Evolutionary conservation across 2,797 vertebrate genomes (phyloP), one percentile per base, ranked within the genome.

Genomic region (Poliocrania exsul): DNA sequence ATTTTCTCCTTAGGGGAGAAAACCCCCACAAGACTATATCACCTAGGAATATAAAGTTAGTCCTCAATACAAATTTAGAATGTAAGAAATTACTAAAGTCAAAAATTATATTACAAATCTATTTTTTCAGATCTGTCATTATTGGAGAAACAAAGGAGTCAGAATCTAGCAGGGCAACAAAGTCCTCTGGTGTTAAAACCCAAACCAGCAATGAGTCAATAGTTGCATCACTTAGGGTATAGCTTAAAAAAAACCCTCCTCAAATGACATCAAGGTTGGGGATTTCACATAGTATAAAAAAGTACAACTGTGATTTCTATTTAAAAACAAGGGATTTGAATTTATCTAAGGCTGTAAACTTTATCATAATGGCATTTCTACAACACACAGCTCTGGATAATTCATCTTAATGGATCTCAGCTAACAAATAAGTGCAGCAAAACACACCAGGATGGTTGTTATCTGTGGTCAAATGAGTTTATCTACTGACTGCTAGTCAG

Each of bases 161-260:
- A 29, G 8, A 62, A 44, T 33, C 65, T 67, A 51, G 18, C 25
- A 60, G 11, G 10, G 57, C 81, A 92, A n/a, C 23, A 19, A 2
- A 23, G 56, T 54, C 46, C 29, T 84, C 82, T 89, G 54, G 28
- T 73, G 69, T 79, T 86, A 93, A 84, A 89, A 74, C 47, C 74
- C 71, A 88, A 88, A 78, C 51, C 75, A 86, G 40, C 72, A 80
- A 38, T 66, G 73, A 88, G 54, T 90, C 72, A 86, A 33, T 50
- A 29, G 12, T 93, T 95, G 46, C 86, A 81, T 93, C 78, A 64
- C 46, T 91, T 87, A 75, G 73, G 60, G 49, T 31, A 86, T 12
- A 35, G 15, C 49, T 92, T 57, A 13, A 78, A 90, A 91, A 71
- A 72, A 61, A 0, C 3, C 8, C 16, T 77, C 26, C 57, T 92